Percentiles rank a stretch among this genome's conserved stretches.
These are phyloP conservation scores for Eumerus sabulonum DNA, from an alignment of 2,888 invertebrate species.

Conservation along the genomic window DNA sequence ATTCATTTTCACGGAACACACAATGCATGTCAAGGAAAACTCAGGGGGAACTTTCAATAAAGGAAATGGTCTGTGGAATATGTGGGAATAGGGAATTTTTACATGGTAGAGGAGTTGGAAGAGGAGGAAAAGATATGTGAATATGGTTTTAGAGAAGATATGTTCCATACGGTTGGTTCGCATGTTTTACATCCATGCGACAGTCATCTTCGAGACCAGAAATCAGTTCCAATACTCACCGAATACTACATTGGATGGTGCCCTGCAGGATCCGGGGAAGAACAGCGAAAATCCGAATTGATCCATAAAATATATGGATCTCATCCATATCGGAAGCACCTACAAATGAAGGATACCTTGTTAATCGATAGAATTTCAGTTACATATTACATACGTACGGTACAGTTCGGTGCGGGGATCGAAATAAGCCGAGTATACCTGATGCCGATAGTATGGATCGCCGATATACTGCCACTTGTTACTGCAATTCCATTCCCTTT, in stretches of 20 bases:
- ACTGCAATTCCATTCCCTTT: conserved; percentile 74
- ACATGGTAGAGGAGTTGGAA: no score
- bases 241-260: conserved; percentile 73
- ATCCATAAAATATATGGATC: conserved; percentile 69
- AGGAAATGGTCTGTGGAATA: not conserved
- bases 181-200: no score
- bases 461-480: conserved; percentile 76
- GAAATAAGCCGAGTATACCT: conserved; percentile 78
- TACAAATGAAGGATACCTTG: conserved; percentile 15
- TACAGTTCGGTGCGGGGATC: conserved; percentile 76
- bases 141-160: no score
- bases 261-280: conserved; percentile 72
- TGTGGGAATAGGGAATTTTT: conserved; percentile 42
- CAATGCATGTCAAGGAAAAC: conserved; percentile 63
- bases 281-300: conserved; percentile 74
- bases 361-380: not conserved
- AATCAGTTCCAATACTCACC: conserved; percentile 64
- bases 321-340: conserved; percentile 59
- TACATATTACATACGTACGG: conserved; percentile 60
- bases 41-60: conserved; percentile 49
- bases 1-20: conserved; percentile 64
- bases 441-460: conserved; percentile 72
- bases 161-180: no score
- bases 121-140: no score
- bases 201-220: not conserved